Evolutionary conservation across 1,140 invertebrate genomes (phyloP).

Genomic region (Hycleus cichorii): DNA sequence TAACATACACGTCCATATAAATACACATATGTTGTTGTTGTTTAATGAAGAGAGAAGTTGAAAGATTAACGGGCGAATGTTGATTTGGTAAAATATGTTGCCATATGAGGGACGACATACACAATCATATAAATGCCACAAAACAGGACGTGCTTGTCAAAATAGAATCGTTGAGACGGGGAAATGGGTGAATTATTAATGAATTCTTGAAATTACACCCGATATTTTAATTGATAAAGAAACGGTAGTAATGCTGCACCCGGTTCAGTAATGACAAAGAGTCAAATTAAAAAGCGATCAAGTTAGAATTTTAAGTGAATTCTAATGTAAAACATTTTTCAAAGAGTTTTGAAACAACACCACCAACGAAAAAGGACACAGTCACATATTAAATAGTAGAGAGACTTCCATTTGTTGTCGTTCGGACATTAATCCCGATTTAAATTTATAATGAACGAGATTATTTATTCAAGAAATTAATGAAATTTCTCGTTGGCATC

Average conservation of each 20-base stretch:
- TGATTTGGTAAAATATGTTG: constrained; percentile 8
- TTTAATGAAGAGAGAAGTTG: constrained; percentile 5
- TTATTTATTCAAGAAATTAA: constrained; percentile 18
- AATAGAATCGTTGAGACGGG: not conserved
- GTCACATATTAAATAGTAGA: not conserved
- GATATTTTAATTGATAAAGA: not conserved
- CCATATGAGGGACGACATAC: too few relatives aligned
- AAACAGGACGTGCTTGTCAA: constrained; percentile 9
- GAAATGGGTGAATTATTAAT: constrained; percentile 14
- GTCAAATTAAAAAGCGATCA: constrained; percentile 27
- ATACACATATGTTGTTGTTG: not conserved
- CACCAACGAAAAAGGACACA: constrained; percentile 4
- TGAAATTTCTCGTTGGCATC: constrained; percentile 16
- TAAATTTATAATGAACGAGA: constrained; percentile 21
- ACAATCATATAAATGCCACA: too few relatives aligned
- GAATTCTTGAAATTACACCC: too few relatives aligned
- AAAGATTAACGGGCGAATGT: not conserved
- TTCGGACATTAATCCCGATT: constrained; percentile 19
- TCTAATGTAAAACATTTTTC: constrained; percentile 25
- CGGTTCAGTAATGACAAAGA: constrained; percentile 18
- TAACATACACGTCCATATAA: constrained; percentile 2
- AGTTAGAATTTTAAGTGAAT: constrained; percentile 28
- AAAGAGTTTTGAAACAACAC: not conserved
- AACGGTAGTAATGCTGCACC: too few relatives aligned
- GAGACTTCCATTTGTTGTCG: constrained; percentile 15